A percentile compares a stretch with the other conserved stretches of the same genome.
Conservation (phyloP, 2,797 vertebrate genomes). For the Numenius phaeopus region DNA sequence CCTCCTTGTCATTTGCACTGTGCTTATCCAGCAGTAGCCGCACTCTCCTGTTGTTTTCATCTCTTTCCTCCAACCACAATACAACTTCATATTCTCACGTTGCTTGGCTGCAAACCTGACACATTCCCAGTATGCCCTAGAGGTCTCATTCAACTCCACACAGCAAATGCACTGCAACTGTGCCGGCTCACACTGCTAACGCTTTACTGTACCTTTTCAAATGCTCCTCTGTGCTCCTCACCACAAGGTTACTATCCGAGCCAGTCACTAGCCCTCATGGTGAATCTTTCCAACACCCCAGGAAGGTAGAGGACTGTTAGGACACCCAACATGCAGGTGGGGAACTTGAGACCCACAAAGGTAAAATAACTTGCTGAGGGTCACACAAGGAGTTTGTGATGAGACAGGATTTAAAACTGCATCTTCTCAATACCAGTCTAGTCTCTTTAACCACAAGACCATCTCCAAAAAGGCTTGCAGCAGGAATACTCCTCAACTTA, state of each 20-base stretch:
- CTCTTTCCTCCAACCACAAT: background rate
- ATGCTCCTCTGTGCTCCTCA: background rate
- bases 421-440: background rate
- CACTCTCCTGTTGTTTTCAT: background rate
- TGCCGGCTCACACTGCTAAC: background rate
- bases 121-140: background rate
- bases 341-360: background rate
- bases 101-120: constrained; percentile 45
- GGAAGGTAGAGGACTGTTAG: background rate
- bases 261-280: background rate
- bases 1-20: constrained; percentile 29
- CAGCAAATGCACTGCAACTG: constrained; percentile 21
- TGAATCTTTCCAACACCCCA: background rate
- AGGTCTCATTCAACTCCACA: constrained; percentile 40
- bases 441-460: background rate
- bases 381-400: background rate
- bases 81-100: constrained; percentile 32
- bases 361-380: background rate
- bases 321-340: background rate
- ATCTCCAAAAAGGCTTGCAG: background rate
- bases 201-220: background rate
- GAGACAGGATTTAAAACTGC: background rate
- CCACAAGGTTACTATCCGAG: background rate
- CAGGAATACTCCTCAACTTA: background rate
- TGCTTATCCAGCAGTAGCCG: constrained; percentile 10